Evolutionary conservation across 2,888 invertebrate genomes (phyloP).

Genomic region (Autographa pulchrina): DNA sequence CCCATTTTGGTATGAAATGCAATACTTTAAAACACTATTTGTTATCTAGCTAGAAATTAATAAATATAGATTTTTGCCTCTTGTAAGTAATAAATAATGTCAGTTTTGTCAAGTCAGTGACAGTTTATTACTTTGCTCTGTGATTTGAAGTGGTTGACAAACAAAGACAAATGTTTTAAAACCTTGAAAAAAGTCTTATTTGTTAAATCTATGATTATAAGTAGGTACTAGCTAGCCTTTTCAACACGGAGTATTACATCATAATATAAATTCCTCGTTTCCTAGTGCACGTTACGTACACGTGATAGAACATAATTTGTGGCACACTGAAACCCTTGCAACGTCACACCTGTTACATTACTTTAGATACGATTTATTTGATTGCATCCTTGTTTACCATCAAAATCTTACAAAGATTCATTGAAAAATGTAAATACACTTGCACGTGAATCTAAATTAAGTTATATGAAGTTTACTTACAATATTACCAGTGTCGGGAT

Average conservation of each 20-base stretch:
- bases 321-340: constrained; percentile 51
- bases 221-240: constrained; percentile 46
- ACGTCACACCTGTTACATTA: constrained; percentile 26
- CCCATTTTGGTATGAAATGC: constrained; percentile 67
- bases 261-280: constrained; percentile 50
- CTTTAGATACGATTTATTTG: too few relatives aligned
- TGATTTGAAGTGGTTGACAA: too few relatives aligned
- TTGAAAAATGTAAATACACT: not conserved
- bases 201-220: too few relatives aligned
- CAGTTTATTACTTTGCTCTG: not conserved
- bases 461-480: constrained; percentile 52
- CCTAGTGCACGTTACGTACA: constrained; percentile 40
- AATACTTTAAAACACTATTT: not conserved
- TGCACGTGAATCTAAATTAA: not conserved
- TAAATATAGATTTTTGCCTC: not conserved
- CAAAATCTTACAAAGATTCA: too few relatives aligned
- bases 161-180: too few relatives aligned
- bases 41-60: not conserved
- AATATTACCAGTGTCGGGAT: constrained; percentile 91
- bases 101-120: not conserved
- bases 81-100: not conserved
- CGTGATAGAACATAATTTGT: constrained; percentile 44
- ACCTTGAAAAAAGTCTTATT: too few relatives aligned
- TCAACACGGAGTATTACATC: constrained; percentile 47
- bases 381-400: too few relatives aligned